These are phyloP conservation scores for Microctonus brassicae DNA, from an alignment of 2,888 invertebrate genomes.

Conservation along the genomic window DNA sequence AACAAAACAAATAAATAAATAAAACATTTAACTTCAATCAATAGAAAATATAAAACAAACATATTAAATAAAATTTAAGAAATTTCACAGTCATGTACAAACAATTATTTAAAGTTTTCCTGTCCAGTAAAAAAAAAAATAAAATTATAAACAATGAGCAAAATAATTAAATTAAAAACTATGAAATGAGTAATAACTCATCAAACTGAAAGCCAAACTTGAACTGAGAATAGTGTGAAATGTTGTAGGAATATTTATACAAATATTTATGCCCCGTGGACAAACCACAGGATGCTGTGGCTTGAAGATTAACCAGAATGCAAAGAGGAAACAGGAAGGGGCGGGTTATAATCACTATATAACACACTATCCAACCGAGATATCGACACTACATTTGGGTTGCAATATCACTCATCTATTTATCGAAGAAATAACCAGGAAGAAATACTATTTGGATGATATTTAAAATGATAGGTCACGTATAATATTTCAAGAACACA, in stretches of 20 bases:
- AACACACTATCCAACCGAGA: constrained; percentile 47
- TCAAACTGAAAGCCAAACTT: neutral
- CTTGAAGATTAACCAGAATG: constrained; percentile 54
- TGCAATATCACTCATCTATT: constrained; percentile 15
- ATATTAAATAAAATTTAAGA: neutral
- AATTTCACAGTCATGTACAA: neutral
- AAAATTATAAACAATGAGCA: neutral
- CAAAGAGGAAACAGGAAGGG: constrained; percentile 66
- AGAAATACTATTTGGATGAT: neutral
- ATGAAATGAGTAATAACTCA: neutral
- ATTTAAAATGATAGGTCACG: neutral
- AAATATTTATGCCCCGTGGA: constrained; percentile 31
- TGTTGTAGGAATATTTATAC: constrained; percentile 53
- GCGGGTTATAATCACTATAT: constrained; percentile 55
- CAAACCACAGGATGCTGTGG: constrained; percentile 62
- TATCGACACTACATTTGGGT: constrained; percentile 46
- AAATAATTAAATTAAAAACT: neutral
- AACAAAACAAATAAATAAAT: neutral
- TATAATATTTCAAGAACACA: neutral
- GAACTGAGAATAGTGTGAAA: constrained; percentile 35
- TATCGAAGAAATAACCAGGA: neutral
- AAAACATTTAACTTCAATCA: neutral
- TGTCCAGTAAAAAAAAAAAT: neutral
- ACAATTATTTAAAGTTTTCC: neutral
- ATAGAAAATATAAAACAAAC: neutral